A percentile compares a stretch with the other conserved stretches of the same genome.
These are phyloP conservation scores for Gavia stellata DNA, from an alignment of 2,113 vertebrate species.

Conservation along the genomic window DNA sequence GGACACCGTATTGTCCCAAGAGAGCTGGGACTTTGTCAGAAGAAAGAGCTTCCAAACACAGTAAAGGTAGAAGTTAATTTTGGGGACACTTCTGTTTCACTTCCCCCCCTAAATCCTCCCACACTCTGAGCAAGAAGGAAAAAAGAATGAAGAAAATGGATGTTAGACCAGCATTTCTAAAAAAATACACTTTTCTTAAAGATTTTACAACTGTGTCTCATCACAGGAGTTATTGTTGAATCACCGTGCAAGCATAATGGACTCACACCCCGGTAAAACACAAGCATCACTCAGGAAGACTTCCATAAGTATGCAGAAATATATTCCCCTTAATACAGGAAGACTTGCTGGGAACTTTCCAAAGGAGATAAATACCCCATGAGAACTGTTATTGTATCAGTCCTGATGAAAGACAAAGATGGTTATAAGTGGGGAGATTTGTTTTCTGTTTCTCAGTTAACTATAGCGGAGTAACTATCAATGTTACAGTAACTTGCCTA, in stretches of 20 bases:
- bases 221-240: not conserved
- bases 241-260: accelerated
- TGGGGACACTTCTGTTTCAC: not conserved
- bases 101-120: not conserved
- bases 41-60: not conserved
- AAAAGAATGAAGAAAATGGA: not conserved
- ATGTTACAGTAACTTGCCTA: not conserved
- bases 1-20: accelerated
- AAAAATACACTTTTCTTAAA: not conserved
- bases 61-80: not conserved
- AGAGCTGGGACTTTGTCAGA: not conserved
- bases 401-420: not conserved
- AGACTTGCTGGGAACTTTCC: not conserved
- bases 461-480: not conserved
- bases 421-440: not conserved
- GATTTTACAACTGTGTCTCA: not conserved
- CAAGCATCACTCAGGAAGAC: too few species aligned
- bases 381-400: not conserved
- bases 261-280: not conserved
- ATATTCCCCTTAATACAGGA: not conserved
- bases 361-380: not conserved
- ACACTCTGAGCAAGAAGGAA: not conserved
- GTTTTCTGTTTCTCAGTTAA: not conserved
- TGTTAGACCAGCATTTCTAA: not conserved
- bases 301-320: not conserved